Evolutionary conservation across 2,797 vertebrate species (phyloP).

Genomic region (Apogon talboti): DNA sequence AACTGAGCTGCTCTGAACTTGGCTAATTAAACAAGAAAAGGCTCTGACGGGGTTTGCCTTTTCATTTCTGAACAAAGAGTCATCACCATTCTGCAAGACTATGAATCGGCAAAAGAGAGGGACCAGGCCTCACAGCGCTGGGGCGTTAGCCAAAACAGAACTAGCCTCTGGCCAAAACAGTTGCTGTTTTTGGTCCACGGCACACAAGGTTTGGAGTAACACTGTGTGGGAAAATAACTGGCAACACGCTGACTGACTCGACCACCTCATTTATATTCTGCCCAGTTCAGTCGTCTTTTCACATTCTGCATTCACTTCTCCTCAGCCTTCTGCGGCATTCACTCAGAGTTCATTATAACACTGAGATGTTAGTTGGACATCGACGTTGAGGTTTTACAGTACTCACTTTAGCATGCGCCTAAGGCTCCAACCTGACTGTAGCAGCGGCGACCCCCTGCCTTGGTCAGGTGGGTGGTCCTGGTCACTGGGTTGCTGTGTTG

Average conservation of each 20-base stretch:
- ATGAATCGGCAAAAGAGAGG: slow-evolving; percentile 20
- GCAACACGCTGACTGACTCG: slow-evolving; percentile 47
- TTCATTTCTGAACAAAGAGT: slow-evolving; percentile 66
- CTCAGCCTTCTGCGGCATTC: neutral
- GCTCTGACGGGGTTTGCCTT: slow-evolving; percentile 62
- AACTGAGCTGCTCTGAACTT: slow-evolving; percentile 70
- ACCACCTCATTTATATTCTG: slow-evolving; percentile 54
- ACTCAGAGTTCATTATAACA: slow-evolving; percentile 21
- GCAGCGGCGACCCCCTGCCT: slow-evolving; percentile 43
- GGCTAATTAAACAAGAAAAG: slow-evolving; percentile 79
- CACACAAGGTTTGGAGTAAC: slow-evolving; percentile 41
- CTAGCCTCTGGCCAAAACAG: slow-evolving; percentile 46
- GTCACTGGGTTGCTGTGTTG: slow-evolving; percentile 52
- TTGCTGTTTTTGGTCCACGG: slow-evolving; percentile 66
- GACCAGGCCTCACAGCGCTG: slow-evolving; percentile 31
- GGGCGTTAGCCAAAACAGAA: slow-evolving; percentile 54
- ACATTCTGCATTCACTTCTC: slow-evolving; percentile 20
- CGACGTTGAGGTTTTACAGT: slow-evolving; percentile 21
- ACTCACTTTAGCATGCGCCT: slow-evolving; percentile 23
- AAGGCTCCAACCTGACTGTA: slow-evolving; percentile 56
- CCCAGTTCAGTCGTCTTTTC: slow-evolving; percentile 29
- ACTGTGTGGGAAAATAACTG: slow-evolving; percentile 64
- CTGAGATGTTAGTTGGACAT: slow-evolving; percentile 1
- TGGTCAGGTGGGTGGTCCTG: slow-evolving; percentile 77
- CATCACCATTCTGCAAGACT: slow-evolving; percentile 49